Base-by-base conservation (phyloP, 2,797 vertebrate genomes). In the Bucorvus abyssinicus region DNA sequence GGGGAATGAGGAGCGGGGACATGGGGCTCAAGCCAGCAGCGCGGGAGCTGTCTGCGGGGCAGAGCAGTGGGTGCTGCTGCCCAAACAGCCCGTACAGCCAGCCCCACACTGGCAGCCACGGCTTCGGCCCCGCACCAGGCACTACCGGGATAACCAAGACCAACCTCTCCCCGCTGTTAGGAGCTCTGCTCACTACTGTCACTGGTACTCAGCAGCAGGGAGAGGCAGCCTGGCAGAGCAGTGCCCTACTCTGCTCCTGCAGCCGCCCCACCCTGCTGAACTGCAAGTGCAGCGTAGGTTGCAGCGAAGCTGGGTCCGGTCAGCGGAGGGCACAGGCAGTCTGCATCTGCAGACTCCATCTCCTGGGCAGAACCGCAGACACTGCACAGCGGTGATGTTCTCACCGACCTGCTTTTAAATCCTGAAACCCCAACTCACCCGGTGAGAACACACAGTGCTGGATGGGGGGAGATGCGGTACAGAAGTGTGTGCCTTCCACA, bases 301-400 rank as follows among this genome's bases (percentile, higher is more conserved):
- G 23, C 8, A 7, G 7, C 3, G 24, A 29, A 13, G 45, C 5
- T 3, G 12, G 55, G 22, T 10, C 10, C 3, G 34, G 47, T 10
- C 55, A 23, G 71, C 0, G 29, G 38, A 10, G 34, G 38, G 71
- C 45, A 32, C 9, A 3, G 71, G 71, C 61, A 40, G 38, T 40
- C 38, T 40, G 38, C 38, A 12, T 12, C 6, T 6, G 34, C 42
- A 32, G 84, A 14, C 57, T 49, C 74, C 32, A 8, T 20, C 60
- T 44, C 76, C 45, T 8, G 36, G 36, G 32, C 44, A 24, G 45
- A 45, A 16, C n/a, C 13, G 12, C 38, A 45, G 36, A 13, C 44
- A 1, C 73, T 15, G 38, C 15, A 3, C 2, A 2, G 44, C 38
- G 44, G 6, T 2, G 3, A 6, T 5, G n/a, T 11, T 34, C 38